phyloP scores from a whole-genome alignment of 2,113 vertebrate genomes.

The Podarcis cretensis region DNA sequence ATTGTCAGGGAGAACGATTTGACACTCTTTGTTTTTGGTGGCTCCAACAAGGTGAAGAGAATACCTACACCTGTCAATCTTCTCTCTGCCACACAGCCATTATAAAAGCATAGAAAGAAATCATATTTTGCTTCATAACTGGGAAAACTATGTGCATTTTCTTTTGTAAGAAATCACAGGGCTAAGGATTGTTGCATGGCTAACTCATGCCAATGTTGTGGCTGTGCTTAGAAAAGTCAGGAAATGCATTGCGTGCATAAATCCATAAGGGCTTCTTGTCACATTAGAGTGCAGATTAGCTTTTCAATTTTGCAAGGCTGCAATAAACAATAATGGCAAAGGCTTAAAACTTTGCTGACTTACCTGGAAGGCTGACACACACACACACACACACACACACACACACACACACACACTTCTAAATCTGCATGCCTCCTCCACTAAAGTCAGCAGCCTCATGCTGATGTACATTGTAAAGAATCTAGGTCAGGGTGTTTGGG shows the following conservation, averaged over 20 bases:
- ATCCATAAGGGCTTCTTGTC: neutral
- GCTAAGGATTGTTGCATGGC: neutral
- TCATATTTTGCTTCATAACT: neutral
- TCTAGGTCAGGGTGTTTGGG: neutral
- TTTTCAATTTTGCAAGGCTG: neutral
- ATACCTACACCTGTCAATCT: neutral
- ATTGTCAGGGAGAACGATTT: neutral
- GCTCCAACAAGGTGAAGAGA: neutral
- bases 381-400: neutral
- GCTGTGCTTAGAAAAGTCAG: neutral
- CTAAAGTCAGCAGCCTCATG: neutral
- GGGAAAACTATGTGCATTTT: neutral
- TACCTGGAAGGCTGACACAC: neutral
- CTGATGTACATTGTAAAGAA: neutral
- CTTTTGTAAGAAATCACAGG: neutral
- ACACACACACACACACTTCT: neutral
- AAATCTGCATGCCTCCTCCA: neutral
- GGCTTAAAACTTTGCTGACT: neutral
- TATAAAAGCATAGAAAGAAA: neutral
- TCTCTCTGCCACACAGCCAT: neutral
- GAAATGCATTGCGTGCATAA: neutral
- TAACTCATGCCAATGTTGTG: neutral
- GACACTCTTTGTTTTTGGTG: too few relatives aligned
- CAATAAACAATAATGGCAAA: neutral
- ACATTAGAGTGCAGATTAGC: neutral